Evolutionary conservation across 1,140 invertebrate species (phyloP), one percentile per base, ranked within the genome.

Genomic region (Hylaeus anthracinus): DNA sequence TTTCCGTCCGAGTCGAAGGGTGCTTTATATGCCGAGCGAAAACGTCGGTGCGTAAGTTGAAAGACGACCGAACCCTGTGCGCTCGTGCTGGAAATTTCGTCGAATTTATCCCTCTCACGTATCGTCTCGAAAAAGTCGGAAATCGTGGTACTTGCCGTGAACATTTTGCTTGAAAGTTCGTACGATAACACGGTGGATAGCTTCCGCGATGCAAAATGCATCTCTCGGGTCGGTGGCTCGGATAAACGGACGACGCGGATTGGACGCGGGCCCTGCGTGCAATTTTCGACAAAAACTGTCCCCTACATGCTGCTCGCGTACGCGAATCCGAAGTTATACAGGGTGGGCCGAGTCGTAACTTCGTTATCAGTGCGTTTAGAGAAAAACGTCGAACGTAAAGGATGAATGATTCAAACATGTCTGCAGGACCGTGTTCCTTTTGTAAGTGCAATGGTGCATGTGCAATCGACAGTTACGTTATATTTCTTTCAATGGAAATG

Each of bases 271-370:
- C 3, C 64, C 26, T 12, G 26, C 41, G 6, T 48, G n/a, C 37
- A 65, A 83, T 66, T 76, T 48, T 51, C 51, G 63, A 56, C 67
- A 48, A 82, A 74, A 69, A 65, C 60, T 15, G 61, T 39, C 61
- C 26, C 43, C 26, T 10, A 66, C 15, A 45, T 64, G 53, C 60
- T 6, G 55, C 41, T 45, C 76, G 60, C 75, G 65, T 73, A 45
- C 39, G 43, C 61, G 72, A 85, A 72, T 74, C 51, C 51, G 41
- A 82, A 82, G 48, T 74, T 73, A 72, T 75, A 26, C 26, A 26
- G 26, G 26, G 26, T 26, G 26, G 26, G 26, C 26, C 26, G 26
- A 26, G 26, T 26, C 26, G 26, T 26, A 26, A 26, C 26, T 26
- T 0, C 26, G 26, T 26, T 26, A 26, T 26, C 26, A 26, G 26